Percentiles rank a stretch among this genome's conserved stretches.
Conservation (phyloP, 2,888 invertebrate species). For the Hirtodrosophila alboralis region DNA sequence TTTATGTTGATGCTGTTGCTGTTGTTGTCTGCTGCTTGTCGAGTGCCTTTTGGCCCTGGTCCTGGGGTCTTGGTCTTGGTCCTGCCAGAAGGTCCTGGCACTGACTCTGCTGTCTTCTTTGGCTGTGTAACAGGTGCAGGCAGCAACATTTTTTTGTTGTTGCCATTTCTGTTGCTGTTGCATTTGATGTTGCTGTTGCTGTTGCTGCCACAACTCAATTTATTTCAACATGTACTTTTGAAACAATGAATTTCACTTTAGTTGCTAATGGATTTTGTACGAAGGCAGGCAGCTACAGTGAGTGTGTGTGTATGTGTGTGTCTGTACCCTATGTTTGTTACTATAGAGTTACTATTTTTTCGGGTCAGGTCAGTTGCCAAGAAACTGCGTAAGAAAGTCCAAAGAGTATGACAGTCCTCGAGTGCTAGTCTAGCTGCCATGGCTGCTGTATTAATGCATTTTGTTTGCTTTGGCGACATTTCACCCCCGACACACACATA, state of each 20-base stretch:
- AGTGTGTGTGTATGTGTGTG: conserved; percentile 12
- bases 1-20: no score
- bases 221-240: conserved; percentile 81
- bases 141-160: conserved; percentile 47
- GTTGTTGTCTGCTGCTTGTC: conserved; percentile 38
- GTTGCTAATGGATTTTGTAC: conserved; percentile 80
- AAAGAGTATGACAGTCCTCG: conserved; percentile 44
- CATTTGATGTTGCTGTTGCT: conserved; percentile 34
- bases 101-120: conserved; percentile 36
- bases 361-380: conserved; percentile 68
- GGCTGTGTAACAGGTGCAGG: conserved; percentile 73
- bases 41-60: conserved; percentile 31
- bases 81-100: neutral
- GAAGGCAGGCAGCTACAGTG: conserved; percentile 53
- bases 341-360: conserved; percentile 26
- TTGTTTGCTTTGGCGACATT: conserved; percentile 69
- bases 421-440: conserved; percentile 25
- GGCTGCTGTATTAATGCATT: conserved; percentile 72
- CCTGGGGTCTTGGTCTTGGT: neutral
- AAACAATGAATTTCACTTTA: conserved; percentile 81
- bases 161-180: conserved; percentile 35
- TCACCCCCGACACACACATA: conserved; percentile 9
- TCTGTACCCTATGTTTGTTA: conserved; percentile 21
- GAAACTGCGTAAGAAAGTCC: conserved; percentile 61
- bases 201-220: conserved; percentile 79